Evolutionary conservation across 2,888 invertebrate species (phyloP).

Genomic region (Abrostola tripartita): DNA sequence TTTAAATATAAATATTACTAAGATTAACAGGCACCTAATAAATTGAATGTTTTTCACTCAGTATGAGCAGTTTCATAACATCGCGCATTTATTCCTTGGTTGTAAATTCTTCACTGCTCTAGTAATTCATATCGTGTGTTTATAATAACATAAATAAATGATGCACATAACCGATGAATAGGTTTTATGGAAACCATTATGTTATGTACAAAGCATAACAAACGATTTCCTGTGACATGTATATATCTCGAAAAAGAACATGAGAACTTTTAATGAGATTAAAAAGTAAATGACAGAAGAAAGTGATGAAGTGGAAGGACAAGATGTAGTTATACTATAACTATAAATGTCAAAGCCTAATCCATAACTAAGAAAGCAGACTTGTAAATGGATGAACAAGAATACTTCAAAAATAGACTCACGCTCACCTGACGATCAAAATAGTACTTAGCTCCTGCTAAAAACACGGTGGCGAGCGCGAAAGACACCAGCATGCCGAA

Average conservation of each 20-base stretch:
- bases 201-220: neutral
- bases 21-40: constrained; percentile 4
- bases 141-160: neutral
- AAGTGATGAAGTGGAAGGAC: too few relatives aligned
- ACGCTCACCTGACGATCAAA: constrained; percentile 89
- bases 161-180: neutral
- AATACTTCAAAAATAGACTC: constrained; percentile 30
- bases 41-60: neutral
- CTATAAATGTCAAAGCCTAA: too few relatives aligned
- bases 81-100: neutral
- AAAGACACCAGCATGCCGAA: constrained; percentile 92
- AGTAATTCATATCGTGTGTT: constrained; percentile 2
- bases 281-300: too few relatives aligned
- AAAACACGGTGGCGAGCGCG: constrained; percentile 90
- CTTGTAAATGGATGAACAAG: neutral
- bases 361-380: neutral
- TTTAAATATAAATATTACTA: neutral
- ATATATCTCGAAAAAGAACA: too few relatives aligned
- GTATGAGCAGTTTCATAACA: neutral
- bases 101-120: neutral
- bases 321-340: too few relatives aligned
- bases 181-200: neutral
- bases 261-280: too few relatives aligned
- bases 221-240: too few relatives aligned
- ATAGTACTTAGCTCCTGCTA: constrained; percentile 92